phyloP scores from a whole-genome alignment of 1,140 invertebrate genomes.

The Belonocnema kinseyi region DNA sequence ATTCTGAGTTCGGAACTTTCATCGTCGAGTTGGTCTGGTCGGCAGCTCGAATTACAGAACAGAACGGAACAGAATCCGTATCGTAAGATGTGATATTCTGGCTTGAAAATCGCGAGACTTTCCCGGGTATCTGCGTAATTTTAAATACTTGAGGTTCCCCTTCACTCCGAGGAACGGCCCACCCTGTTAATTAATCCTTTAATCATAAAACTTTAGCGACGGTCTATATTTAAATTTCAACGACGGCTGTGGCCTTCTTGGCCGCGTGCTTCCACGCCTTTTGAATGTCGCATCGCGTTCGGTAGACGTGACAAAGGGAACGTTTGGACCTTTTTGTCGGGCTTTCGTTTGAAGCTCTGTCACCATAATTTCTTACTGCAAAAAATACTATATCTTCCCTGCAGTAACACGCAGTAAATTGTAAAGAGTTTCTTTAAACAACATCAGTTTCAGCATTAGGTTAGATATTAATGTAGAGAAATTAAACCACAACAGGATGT shows the following conservation, averaged over 20 bases:
- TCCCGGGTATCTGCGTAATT: conserved; percentile 38
- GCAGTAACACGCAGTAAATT: too few species aligned
- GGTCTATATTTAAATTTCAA: conserved; percentile 56
- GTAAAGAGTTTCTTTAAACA: too few species aligned
- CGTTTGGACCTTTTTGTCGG: not conserved
- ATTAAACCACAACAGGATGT: too few species aligned
- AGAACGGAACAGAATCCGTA: conserved; percentile 35
- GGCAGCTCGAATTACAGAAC: conserved; percentile 41
- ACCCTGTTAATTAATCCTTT: conserved; percentile 60
- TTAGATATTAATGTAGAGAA: too few species aligned
- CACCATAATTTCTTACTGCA: not conserved
- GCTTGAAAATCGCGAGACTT: conserved; percentile 51
- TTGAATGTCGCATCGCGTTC: conserved; percentile 33
- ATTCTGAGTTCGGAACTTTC: conserved; percentile 59
- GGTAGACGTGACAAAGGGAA: conserved; percentile 18
- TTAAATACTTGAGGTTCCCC: conserved; percentile 55
- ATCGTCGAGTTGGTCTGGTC: conserved; percentile 42
- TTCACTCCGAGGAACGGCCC: conserved; percentile 42
- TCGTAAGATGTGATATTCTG: conserved; percentile 44
- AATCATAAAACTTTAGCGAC: conserved; percentile 59
- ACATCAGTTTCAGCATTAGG: too few species aligned
- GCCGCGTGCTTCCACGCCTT: conserved; percentile 41
- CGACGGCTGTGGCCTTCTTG: conserved; percentile 45
- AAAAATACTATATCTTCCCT: not conserved
- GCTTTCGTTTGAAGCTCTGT: not conserved